phyloP scores from a whole-genome alignment of 2,797 vertebrate genomes.

The Hipposideros larvatus region DNA sequence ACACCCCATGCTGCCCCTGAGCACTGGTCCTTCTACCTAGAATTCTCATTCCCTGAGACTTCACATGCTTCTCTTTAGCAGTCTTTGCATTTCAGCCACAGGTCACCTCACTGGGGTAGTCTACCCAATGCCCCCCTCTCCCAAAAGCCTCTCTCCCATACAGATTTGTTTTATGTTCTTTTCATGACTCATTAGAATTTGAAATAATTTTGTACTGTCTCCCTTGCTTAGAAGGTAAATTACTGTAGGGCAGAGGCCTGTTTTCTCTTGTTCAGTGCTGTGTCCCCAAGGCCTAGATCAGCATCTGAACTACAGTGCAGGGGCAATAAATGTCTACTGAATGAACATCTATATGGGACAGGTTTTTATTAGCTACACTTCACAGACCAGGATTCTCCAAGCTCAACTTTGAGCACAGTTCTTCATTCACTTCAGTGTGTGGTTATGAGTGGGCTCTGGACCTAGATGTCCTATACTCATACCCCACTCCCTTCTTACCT shows the following conservation, averaged over 20 bases:
- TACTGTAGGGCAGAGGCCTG: neutral
- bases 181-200: neutral
- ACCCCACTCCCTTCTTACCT: neutral
- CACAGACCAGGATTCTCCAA: neutral
- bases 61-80: neutral
- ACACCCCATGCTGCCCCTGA: neutral
- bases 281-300: neutral
- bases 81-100: neutral
- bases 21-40: neutral
- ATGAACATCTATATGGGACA: neutral
- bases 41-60: neutral
- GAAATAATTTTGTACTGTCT: neutral
- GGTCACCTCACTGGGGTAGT: neutral
- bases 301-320: neutral
- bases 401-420: neutral
- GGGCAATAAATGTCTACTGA: neutral
- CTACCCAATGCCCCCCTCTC: neutral
- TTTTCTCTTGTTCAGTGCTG: neutral
- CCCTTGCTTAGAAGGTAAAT: neutral
- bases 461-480: neutral
- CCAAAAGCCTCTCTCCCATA: neutral
- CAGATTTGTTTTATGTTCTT: neutral
- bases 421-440: neutral
- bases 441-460: neutral
- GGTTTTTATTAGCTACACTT: slow-evolving; percentile 5